These are phyloP conservation scores for Dissostichus mawsoni DNA, from an alignment of 2,113 vertebrate species.

Conservation along the genomic window DNA sequence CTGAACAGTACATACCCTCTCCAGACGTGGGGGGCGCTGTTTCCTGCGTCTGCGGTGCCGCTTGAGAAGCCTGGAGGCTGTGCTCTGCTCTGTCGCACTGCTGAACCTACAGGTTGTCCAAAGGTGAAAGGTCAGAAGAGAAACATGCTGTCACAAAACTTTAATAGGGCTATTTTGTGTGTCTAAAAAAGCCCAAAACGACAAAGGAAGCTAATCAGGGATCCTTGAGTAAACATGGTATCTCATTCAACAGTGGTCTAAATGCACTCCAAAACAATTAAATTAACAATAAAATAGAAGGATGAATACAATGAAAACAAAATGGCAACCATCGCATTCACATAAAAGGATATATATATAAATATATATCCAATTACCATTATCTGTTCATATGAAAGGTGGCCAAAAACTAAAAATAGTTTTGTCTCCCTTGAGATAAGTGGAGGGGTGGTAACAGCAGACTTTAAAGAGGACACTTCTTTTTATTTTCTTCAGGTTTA, in stretches of 20 bases:
- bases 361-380: no score
- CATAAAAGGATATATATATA: not conserved
- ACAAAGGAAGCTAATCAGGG: not conserved
- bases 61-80: constrained; percentile 89
- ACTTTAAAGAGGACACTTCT: no score
- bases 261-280: not conserved
- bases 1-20: constrained; percentile 80
- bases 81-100: constrained; percentile 92
- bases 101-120: constrained; percentile 85
- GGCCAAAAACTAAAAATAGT: no score
- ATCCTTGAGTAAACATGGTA: not conserved
- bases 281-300: not conserved
- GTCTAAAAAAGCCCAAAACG: not conserved
- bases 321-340: not conserved
- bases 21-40: constrained; percentile 89
- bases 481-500: no score
- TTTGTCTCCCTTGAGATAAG: no score
- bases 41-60: constrained; percentile 91
- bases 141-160: not conserved
- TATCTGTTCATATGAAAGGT: no score
- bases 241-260: not conserved
- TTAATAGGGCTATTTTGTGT: constrained; percentile 2
- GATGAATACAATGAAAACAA: no score
- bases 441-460: no score
- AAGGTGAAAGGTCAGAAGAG: constrained; percentile 27